A percentile compares a stretch with the other conserved stretches of the same genome.
These are phyloP conservation scores for Aurelia aurita DNA, from an alignment of 30 jellyfish, hydroid and myxozoan genomes.

Conservation along the genomic window DNA sequence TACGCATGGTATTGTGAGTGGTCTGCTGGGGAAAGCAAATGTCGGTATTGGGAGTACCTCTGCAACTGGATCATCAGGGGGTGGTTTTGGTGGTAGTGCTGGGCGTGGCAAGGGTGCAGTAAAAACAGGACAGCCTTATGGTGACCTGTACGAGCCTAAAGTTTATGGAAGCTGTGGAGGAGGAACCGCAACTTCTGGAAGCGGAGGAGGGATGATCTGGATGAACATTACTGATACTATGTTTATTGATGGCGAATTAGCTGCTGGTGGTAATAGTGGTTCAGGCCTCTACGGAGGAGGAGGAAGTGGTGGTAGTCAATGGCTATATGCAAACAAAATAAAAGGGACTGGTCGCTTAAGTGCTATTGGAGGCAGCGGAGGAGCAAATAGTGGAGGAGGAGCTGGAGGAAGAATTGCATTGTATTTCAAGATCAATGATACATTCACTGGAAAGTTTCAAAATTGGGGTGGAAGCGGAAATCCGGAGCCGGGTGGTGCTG, in stretches of 20 bases:
- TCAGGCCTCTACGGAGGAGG: constrained; percentile 59
- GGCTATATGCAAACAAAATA: constrained; percentile 62
- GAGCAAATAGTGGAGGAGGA: constrained; percentile 65
- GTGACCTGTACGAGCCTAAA: constrained; percentile 70
- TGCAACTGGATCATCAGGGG: constrained; percentile 62
- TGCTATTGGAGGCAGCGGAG: constrained; percentile 70
- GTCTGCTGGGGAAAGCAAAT: constrained; percentile 49
- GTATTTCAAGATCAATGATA: constrained; percentile 50
- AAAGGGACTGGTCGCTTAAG: constrained; percentile 65
- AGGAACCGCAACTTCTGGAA: constrained; percentile 59
- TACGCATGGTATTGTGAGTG: constrained; percentile 44
- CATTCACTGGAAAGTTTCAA: constrained; percentile 56
- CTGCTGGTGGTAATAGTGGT: constrained; percentile 52
- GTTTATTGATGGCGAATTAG: constrained; percentile 49
- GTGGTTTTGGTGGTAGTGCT: constrained; percentile 74
- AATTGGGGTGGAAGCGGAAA: constrained; percentile 69
- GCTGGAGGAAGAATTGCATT: constrained; percentile 72
- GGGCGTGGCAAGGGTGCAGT: constrained; percentile 54
- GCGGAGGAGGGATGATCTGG: constrained; percentile 78
- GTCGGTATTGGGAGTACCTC: constrained; percentile 40
- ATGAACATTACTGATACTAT: constrained; percentile 58
- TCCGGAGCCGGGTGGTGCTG: constrained; percentile 76
- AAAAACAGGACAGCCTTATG: constrained; percentile 62
- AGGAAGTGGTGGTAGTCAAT: constrained; percentile 76
- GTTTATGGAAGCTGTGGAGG: constrained; percentile 77